Evolutionary conservation across 2,113 vertebrate species (phyloP).

Genomic region (Papio anubis): DNA sequence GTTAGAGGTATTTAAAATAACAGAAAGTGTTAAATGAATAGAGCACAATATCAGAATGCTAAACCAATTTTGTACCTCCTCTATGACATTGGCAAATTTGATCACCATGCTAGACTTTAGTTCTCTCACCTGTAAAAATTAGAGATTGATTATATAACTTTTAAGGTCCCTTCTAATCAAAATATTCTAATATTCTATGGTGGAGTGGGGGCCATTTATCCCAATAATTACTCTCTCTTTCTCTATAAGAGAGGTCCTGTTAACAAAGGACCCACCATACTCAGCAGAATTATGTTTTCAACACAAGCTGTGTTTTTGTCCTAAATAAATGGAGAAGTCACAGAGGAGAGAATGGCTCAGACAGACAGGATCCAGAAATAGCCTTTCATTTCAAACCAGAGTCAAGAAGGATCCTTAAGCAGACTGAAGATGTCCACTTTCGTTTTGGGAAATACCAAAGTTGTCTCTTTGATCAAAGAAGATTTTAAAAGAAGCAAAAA

Average conservation of each 20-base stretch:
- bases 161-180: not conserved
- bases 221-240: not conserved
- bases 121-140: slow-evolving; percentile 37
- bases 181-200: not conserved
- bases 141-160: not conserved
- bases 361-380: slow-evolving; percentile 57
- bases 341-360: not conserved
- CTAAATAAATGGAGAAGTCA: slow-evolving; percentile 45
- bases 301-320: not conserved
- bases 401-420: slow-evolving; percentile 37
- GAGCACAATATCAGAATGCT: not conserved
- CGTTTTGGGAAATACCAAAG: slow-evolving; percentile 57
- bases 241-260: slow-evolving; percentile 1
- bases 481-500: slow-evolving; percentile 54
- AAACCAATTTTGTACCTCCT: not conserved
- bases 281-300: slow-evolving; percentile 20
- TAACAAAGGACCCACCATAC: not conserved
- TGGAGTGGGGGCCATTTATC: not conserved
- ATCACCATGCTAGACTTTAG: not conserved
- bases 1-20: slow-evolving; percentile 24
- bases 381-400: slow-evolving; percentile 64
- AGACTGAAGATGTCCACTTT: slow-evolving; percentile 47
- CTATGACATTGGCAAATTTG: not conserved
- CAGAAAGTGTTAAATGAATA: not conserved
- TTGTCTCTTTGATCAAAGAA: slow-evolving; percentile 61